These are phyloP conservation scores for Eilema sororculum DNA, from an alignment of 2,888 invertebrate species.

Conservation along the genomic window DNA sequence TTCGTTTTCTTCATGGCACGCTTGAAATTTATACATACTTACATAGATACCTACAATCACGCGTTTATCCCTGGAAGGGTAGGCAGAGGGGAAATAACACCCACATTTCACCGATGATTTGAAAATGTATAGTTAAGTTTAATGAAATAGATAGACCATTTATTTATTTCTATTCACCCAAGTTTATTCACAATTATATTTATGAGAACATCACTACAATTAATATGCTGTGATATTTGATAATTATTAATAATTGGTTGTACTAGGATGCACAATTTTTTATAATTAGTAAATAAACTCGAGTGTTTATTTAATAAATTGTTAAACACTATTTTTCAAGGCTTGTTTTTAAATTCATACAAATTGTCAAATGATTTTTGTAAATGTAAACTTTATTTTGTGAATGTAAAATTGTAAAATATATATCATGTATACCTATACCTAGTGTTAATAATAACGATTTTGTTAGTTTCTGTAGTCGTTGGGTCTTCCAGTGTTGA, in stretches of 20 bases:
- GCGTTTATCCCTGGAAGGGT: too few relatives aligned
- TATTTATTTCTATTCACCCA: neutral
- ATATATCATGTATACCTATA: neutral
- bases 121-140: neutral
- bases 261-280: conserved; percentile 40
- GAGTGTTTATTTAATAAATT: neutral
- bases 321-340: neutral
- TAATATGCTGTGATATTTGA: conserved; percentile 55
- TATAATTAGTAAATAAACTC: conserved; percentile 18
- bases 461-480: neutral
- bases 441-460: neutral
- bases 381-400: neutral
- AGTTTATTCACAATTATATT: neutral
- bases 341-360: neutral
- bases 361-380: neutral
- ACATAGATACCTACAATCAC: too few relatives aligned
- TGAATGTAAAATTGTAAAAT: neutral
- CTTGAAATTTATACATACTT: too few relatives aligned
- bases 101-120: too few relatives aligned
- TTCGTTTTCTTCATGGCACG: too few relatives aligned
- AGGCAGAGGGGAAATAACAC: too few relatives aligned
- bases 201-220: conserved; percentile 24
- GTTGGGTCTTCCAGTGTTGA: conserved; percentile 60
- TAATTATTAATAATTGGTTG: conserved; percentile 42
- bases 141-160: too few relatives aligned